Evolutionary conservation across 2,888 invertebrate genomes (phyloP).

Genomic region (Cantharis flavilabris): DNA sequence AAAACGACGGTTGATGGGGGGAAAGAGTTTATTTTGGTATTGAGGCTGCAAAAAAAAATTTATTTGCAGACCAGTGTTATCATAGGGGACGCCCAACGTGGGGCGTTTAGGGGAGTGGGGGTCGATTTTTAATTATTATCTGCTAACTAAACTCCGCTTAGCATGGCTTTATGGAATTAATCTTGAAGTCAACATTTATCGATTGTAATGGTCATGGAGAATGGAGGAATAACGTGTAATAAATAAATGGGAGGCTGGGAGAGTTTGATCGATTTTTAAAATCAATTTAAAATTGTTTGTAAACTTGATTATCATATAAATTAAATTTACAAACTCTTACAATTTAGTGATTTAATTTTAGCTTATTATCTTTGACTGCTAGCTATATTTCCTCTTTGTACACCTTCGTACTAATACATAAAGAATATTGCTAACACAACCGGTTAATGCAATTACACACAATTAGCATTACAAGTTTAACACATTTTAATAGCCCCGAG

Average conservation of each 20-base stretch:
- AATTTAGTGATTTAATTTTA: conserved; percentile 25
- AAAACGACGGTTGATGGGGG: too few relatives aligned
- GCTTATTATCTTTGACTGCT: conserved; percentile 17
- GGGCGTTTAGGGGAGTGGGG: too few relatives aligned
- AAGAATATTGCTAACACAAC: conserved; percentile 26
- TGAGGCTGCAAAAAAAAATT: too few relatives aligned
- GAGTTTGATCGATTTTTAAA: neutral
- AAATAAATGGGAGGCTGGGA: neutral
- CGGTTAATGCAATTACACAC: conserved; percentile 28
- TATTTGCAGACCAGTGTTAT: too few relatives aligned
- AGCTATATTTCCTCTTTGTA: conserved; percentile 22
- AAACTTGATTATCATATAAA: neutral
- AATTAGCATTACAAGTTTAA: conserved; percentile 25
- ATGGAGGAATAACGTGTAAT: neutral
- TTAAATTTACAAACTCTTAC: conserved; percentile 11
- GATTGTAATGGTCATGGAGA: too few relatives aligned
- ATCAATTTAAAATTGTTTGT: neutral
- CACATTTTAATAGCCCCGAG: conserved; percentile 9
- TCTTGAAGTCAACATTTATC: too few relatives aligned
- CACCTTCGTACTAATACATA: conserved; percentile 21
- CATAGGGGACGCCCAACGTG: too few relatives aligned
- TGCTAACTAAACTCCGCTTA: too few relatives aligned
- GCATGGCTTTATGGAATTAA: too few relatives aligned
- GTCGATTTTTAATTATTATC: too few relatives aligned
- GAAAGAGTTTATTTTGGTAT: too few relatives aligned